phyloP scores from a whole-genome alignment of 2,888 invertebrate species.

The Priocnemis perturbator region DNA sequence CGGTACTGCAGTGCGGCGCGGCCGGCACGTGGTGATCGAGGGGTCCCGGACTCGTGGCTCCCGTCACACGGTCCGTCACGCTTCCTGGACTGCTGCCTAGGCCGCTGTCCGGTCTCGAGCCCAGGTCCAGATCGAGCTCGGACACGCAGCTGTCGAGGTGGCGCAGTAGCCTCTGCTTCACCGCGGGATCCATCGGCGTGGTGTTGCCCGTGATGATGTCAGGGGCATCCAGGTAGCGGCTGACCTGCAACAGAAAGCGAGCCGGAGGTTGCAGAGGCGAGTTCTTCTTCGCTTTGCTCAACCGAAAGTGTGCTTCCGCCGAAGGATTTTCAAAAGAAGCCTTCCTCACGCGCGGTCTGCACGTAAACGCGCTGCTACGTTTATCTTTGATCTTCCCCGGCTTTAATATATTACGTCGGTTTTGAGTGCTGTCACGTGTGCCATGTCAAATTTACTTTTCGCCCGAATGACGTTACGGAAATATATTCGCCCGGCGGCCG shows the following conservation, averaged over 20 bases:
- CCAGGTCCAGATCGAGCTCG: conserved; percentile 79
- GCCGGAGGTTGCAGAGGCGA: not conserved
- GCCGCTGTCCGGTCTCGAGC: conserved; percentile 73
- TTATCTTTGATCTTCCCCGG: too few species aligned
- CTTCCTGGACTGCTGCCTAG: conserved; percentile 73
- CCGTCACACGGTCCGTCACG: conserved; percentile 69
- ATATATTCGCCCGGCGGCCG: too few species aligned
- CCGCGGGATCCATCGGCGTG: conserved; percentile 78
- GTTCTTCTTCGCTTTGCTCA: too few species aligned
- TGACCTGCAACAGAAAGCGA: conserved; percentile 72
- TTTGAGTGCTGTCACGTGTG: too few species aligned
- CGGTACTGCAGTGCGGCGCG: conserved; percentile 74
- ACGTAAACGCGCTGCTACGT: too few species aligned
- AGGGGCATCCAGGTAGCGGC: conserved; percentile 79
- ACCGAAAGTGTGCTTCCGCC: too few species aligned
- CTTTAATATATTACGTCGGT: too few species aligned
- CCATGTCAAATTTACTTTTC: too few species aligned
- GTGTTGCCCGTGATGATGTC: conserved; percentile 79
- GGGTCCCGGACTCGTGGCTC: conserved; percentile 66
- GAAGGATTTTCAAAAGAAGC: too few species aligned
- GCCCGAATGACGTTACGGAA: too few species aligned
- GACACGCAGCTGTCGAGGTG: conserved; percentile 81
- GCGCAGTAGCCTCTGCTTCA: conserved; percentile 78
- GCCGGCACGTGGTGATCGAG: conserved; percentile 68
- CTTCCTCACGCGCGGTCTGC: too few species aligned